phyloP scores from a whole-genome alignment of 2,797 vertebrate genomes.

The Sylvilagus floridanus region DNA sequence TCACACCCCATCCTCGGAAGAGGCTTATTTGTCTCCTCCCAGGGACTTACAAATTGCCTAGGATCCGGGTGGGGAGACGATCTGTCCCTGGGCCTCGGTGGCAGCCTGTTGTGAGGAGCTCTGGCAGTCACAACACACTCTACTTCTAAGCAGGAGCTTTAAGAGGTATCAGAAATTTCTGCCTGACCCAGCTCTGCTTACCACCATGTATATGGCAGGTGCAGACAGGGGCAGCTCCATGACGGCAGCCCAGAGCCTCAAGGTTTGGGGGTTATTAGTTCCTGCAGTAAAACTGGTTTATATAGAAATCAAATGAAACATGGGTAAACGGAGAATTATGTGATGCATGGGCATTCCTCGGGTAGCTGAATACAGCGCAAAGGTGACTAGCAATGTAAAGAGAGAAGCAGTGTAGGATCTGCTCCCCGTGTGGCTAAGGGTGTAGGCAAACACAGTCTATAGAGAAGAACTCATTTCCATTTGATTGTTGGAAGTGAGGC shows the following conservation, averaged over 20 bases:
- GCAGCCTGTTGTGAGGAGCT: neutral
- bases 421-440: neutral
- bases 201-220: neutral
- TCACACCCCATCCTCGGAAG: neutral
- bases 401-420: neutral
- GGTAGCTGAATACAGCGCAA: neutral
- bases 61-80: neutral
- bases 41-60: neutral
- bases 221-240: neutral
- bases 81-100: neutral
- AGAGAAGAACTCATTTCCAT: neutral
- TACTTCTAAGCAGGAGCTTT: neutral
- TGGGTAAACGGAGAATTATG: neutral
- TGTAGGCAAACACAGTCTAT: neutral
- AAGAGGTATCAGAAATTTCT: neutral
- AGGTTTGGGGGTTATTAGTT: neutral
- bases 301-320: slow-evolving; percentile 27
- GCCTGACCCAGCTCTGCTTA: neutral
- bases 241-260: neutral
- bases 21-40: neutral
- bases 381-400: neutral
- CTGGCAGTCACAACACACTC: neutral
- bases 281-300: neutral
- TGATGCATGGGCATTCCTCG: neutral
- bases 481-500: neutral